These are phyloP conservation scores for Adoxophyes honmai DNA, from an alignment of 1,140 invertebrate species.

Conservation along the genomic window DNA sequence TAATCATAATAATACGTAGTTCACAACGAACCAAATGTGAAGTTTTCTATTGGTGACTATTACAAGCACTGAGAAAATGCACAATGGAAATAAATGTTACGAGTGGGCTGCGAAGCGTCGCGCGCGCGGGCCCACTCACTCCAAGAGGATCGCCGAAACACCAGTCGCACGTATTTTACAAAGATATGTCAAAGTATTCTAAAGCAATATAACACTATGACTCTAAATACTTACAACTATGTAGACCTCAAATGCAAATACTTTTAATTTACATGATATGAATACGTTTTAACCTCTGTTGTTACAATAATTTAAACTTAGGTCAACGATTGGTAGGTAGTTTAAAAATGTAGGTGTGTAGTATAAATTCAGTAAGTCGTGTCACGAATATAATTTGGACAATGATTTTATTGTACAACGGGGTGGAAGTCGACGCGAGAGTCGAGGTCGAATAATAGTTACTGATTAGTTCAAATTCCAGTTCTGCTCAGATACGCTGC, in stretches of 20 bases:
- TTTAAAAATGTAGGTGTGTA: slow-evolving; percentile 8
- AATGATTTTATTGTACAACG: slow-evolving; percentile 11
- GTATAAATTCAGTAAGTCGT: background rate
- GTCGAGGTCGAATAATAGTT: slow-evolving; percentile 43
- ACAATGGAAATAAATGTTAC: slow-evolving; percentile 57
- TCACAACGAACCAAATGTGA: slow-evolving; percentile 22
- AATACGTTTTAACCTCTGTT: slow-evolving; percentile 72
- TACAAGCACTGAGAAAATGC: slow-evolving; percentile 62
- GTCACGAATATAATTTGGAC: slow-evolving; percentile 3
- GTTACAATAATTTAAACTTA: slow-evolving; percentile 54
- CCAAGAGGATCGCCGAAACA: slow-evolving; percentile 30
- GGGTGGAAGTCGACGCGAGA: background rate
- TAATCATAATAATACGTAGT: slow-evolving; percentile 47
- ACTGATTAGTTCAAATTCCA: background rate
- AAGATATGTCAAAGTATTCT: slow-evolving; percentile 76
- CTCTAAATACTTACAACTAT: slow-evolving; percentile 73
- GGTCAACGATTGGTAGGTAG: slow-evolving; percentile 14
- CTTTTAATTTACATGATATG: slow-evolving; percentile 76
- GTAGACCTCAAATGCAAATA: slow-evolving; percentile 76
- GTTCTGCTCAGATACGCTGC: slow-evolving; percentile 23
- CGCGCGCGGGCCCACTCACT: slow-evolving; percentile 36
- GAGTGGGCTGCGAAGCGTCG: slow-evolving; percentile 23
- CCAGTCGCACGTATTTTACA: slow-evolving; percentile 59
- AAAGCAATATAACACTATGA: slow-evolving; percentile 73
- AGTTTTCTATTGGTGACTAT: slow-evolving; percentile 35